Base-by-base conservation (phyloP, 2,113 vertebrate genomes). In the Tupaia chinensis region DNA sequence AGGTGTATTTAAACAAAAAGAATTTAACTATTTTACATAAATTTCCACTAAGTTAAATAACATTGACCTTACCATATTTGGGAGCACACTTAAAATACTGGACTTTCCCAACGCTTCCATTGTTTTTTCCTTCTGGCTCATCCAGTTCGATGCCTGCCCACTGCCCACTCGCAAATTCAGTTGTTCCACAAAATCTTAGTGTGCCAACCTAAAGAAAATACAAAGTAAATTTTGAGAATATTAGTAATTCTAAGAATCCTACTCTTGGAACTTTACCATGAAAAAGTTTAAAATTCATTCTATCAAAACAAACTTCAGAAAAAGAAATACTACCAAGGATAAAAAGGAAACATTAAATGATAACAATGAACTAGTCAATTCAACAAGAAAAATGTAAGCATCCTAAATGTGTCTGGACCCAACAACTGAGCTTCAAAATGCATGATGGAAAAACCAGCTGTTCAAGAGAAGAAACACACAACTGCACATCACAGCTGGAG, bases 71-170 rank as follows among this genome's bases (percentile, higher is more conserved):
- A 99, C 99, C 99, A 0, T 98, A 98, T 98, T 99, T 99, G 4
- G 98, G 94, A 1, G 98, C 98, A 84, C 99, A 99, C 92, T 98
- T 99, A 97, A 99, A 99, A 97, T 99, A 99, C 97, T 99, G 99
- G 65, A 99, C 98, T 84, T 98, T 99, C 3, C 99, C 99, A 66
- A 99, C 99, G 0, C 99, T 99, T 87, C 99, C 99, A 3, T 99
- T 98, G 88, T 99, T 99, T 98, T 99, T 99, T 25, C 99, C 99
- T 96, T 99, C 99, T 3, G 99, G 98, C 95, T 99, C 99, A 96
- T 99, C 99, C 84, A 99, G 98, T 94, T 99, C 99, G 96, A 99
- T 96, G 65, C 99, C 99, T 56, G 99, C 99, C 99, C 99, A 99
- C 72, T 99, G 99, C 16, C 99, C 99, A 56, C 98, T 99, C 14